Percentiles rank a stretch among this genome's conserved stretches.
phyloP scores from a whole-genome alignment of 2,797 vertebrate species.

The Melanotaenia trifasciata region DNA sequence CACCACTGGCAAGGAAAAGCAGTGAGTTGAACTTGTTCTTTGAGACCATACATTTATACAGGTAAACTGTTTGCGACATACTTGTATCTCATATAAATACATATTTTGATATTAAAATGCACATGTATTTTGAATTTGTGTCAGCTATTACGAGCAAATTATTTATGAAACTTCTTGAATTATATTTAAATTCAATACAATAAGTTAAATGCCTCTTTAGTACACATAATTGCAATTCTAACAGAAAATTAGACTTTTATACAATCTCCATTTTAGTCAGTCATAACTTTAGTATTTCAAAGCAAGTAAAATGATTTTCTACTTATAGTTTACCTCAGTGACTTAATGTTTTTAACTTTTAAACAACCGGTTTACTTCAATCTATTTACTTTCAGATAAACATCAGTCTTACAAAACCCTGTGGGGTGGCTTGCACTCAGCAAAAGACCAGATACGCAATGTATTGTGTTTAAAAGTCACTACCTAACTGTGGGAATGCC shows the following conservation, averaged over 20 bases:
- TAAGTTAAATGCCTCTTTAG: neutral
- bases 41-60: neutral
- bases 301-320: too few species aligned
- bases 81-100: neutral
- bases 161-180: neutral
- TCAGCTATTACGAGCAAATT: neutral
- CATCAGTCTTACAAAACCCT: neutral
- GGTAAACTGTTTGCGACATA: neutral
- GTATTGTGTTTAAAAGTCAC: slow-evolving; percentile 19
- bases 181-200: neutral
- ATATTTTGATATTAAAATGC: neutral
- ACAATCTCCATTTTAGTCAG: neutral
- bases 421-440: slow-evolving; percentile 3
- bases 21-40: neutral
- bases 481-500: slow-evolving; percentile 1
- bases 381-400: slow-evolving; percentile 14
- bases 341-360: neutral
- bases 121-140: neutral
- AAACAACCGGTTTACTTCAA: neutral
- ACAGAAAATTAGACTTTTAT: neutral
- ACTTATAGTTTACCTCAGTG: too few species aligned
- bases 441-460: slow-evolving; percentile 2
- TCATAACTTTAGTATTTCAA: too few species aligned
- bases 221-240: neutral
- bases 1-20: too few species aligned